A percentile compares a stretch with the other conserved stretches of the same genome.
These are phyloP conservation scores for Pogonocichla stellata DNA, from an alignment of 2,113 vertebrate species.

Conservation along the genomic window DNA sequence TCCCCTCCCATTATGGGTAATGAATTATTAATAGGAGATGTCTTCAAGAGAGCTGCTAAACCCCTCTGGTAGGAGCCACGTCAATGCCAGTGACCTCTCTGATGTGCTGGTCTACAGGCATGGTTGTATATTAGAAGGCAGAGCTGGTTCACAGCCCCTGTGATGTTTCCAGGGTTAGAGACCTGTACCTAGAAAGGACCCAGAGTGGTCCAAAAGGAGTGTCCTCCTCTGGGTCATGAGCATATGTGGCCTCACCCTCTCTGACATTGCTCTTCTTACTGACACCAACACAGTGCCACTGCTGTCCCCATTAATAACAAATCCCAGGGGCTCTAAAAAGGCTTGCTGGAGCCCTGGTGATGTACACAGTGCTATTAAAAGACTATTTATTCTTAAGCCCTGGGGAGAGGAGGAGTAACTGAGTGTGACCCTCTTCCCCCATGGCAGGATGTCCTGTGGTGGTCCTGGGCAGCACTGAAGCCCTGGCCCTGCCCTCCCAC, in stretches of 20 bases:
- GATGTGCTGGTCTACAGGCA: too few species aligned
- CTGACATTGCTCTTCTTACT: background rate
- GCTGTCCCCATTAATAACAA: background rate
- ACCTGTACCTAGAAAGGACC: background rate
- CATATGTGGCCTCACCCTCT: background rate
- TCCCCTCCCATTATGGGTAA: background rate
- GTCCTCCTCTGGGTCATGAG: background rate
- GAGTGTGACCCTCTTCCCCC: background rate
- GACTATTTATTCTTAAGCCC: background rate
- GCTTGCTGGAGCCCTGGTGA: background rate
- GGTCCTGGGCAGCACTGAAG: background rate
- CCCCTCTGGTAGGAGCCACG: background rate
- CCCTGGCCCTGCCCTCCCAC: accelerated
- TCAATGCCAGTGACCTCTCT: background rate
- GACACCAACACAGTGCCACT: background rate
- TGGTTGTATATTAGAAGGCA: background rate
- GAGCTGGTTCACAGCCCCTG: background rate
- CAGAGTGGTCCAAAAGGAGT: background rate
- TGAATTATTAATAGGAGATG: background rate
- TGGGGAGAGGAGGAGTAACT: background rate
- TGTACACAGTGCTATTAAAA: background rate
- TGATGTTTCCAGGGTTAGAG: background rate
- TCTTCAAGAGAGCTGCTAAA: background rate
- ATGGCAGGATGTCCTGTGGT: accelerated
- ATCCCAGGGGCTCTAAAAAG: background rate